Evolutionary conservation across 2,113 vertebrate genomes (phyloP).

Genomic region (cat (Felis catus)): F.catus_Fca126_mat1.0 CM031423.1:82127501-82128000

Average conservation of each 20-base stretch:
- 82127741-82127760: neutral
- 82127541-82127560: neutral
- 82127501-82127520: constrained; percentile 64
- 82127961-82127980: neutral
- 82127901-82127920: neutral
- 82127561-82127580: constrained; percentile 40
- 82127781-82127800: neutral
- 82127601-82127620: neutral
- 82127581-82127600: constrained; percentile 29
- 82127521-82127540: neutral
- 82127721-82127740: neutral
- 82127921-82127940: neutral
- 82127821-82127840: neutral
- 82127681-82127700: neutral
- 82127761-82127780: neutral
- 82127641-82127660: neutral
- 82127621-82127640: neutral
- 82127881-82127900: neutral
- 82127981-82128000: neutral
- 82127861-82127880: neutral
- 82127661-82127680: neutral
- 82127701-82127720: neutral
- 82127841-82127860: neutral
- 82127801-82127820: neutral
- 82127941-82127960: neutral